A percentile compares a stretch with the other conserved stretches of the same genome.
Evolutionary conservation across 2,797 vertebrate species (phyloP).

Genomic region (Microcaecilia unicolor): DNA sequence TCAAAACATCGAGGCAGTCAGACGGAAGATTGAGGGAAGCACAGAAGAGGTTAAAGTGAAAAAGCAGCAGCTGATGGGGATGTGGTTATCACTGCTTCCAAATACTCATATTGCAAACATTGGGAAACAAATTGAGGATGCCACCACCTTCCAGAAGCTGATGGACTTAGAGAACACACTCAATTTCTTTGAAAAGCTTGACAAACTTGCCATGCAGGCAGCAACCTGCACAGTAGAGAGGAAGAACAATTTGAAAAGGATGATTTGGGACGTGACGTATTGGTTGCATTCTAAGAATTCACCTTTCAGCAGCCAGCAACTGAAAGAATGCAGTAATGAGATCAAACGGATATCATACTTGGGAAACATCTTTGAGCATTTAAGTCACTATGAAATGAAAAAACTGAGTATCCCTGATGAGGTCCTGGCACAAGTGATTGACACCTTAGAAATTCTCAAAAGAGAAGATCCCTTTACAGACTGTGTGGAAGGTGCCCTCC

Average conservation of each 20-base stretch:
- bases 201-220: neutral
- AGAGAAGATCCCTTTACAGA: neutral
- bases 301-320: too few relatives aligned
- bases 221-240: neutral
- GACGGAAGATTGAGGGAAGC: neutral
- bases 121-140: neutral
- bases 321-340: too few relatives aligned
- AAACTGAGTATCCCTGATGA: fast-evolving
- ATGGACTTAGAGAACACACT: neutral
- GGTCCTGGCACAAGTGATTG: fast-evolving
- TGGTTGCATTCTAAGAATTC: too few relatives aligned
- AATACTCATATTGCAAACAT: fast-evolving
- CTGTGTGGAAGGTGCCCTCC: neutral
- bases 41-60: neutral
- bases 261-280: neutral
- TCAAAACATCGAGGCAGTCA: neutral
- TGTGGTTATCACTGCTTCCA: fast-evolving
- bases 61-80: neutral
- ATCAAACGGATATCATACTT: neutral
- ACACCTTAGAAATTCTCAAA: neutral
- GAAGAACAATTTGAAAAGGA: neutral
- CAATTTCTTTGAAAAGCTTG: neutral
- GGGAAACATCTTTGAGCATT: neutral
- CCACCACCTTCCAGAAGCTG: neutral
- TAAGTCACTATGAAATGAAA: neutral